Conservation (phyloP, 2,888 invertebrate species). For the Patella ulyssiponensis region DNA sequence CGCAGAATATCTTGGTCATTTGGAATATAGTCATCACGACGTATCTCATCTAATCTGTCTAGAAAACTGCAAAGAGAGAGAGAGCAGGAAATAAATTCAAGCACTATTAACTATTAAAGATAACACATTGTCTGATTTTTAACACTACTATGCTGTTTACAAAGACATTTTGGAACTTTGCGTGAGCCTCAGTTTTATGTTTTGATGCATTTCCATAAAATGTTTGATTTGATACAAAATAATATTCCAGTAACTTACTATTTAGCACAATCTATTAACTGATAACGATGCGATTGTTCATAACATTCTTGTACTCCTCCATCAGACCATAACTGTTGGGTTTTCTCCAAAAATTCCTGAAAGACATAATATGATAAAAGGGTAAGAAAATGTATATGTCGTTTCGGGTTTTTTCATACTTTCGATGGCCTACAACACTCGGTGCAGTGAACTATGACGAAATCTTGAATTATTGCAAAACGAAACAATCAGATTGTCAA, state of each 20-base stretch:
- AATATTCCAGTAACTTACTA: slow-evolving; percentile 78
- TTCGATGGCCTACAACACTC: too few relatives aligned
- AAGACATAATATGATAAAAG: slow-evolving; percentile 49
- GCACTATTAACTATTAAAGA: neutral
- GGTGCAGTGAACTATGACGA: too few relatives aligned
- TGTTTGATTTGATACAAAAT: neutral
- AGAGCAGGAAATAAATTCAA: neutral
- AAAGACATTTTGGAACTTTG: too few relatives aligned
- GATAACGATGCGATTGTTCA: slow-evolving; percentile 82
- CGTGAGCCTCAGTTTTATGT: too few relatives aligned
- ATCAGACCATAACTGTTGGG: slow-evolving; percentile 81
- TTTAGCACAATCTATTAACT: slow-evolving; percentile 85
- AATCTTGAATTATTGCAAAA: too few relatives aligned
- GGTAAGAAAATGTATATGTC: neutral
- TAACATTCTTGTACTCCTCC: slow-evolving; percentile 81
- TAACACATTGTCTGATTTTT: too few relatives aligned
- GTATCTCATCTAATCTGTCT: slow-evolving; percentile 80
- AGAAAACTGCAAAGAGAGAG: slow-evolving; percentile 78
- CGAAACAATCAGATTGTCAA: too few relatives aligned
- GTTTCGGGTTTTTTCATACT: neutral
- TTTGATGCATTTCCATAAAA: too few relatives aligned
- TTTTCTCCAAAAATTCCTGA: slow-evolving; percentile 83
- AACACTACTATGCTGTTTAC: too few relatives aligned
- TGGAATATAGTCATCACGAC: slow-evolving; percentile 80
- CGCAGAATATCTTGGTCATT: slow-evolving; percentile 82